Conservation (phyloP, 2,797 vertebrate species). For the Graptemys geographica region DNA sequence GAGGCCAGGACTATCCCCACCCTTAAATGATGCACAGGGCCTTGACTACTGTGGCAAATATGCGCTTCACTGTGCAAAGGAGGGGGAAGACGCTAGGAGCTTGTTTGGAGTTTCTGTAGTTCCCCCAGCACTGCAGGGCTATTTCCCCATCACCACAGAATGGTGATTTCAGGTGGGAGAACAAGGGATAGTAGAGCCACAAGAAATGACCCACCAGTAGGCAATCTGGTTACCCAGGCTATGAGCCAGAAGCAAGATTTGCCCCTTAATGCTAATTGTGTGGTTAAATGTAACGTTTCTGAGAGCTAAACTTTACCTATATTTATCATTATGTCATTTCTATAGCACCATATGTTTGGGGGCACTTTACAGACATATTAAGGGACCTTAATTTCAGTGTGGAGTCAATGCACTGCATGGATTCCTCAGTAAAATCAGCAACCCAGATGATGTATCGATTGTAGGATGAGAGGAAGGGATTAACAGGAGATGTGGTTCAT, state of each 20-base stretch:
- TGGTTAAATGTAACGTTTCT: neutral
- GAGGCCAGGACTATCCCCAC: rapidly evolving
- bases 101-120: rapidly evolving
- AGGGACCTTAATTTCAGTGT: neutral
- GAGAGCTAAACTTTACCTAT: neutral
- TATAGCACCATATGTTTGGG: neutral
- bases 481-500: neutral
- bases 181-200: neutral
- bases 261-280: neutral
- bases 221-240: neutral
- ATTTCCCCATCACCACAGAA: neutral
- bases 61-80: neutral
- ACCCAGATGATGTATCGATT: neutral
- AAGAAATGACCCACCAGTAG: neutral
- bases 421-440: neutral
- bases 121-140: neutral
- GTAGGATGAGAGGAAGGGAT: neutral
- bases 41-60: rapidly evolving
- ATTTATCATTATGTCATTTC: neutral
- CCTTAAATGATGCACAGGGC: rapidly evolving
- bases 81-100: neutral
- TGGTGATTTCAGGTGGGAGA: neutral
- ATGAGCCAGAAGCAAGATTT: neutral
- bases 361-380: neutral
- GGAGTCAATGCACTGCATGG: neutral